Percentiles rank a stretch among this genome's conserved stretches.
phyloP scores from a whole-genome alignment of 1,140 invertebrate species.

The Cephus cinctus region DNA sequence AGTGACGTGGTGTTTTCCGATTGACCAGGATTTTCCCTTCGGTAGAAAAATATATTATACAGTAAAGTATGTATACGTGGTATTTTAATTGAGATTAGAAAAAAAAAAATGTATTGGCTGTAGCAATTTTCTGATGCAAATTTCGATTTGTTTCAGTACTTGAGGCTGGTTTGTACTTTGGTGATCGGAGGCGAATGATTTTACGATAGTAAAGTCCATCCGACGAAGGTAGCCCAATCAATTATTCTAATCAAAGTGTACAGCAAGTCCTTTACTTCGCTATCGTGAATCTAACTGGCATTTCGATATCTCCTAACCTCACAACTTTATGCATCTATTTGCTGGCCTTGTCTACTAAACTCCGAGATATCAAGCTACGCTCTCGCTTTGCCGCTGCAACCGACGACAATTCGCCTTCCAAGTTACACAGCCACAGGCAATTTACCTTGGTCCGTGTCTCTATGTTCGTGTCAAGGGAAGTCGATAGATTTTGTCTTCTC shows the following conservation, averaged over 20 bases:
- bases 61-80: too few species aligned
- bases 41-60: too few species aligned
- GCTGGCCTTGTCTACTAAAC: constrained; percentile 36
- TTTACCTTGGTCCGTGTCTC: constrained; percentile 6
- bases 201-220: too few species aligned
- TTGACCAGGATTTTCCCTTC: constrained; percentile 33
- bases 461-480: background rate
- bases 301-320: background rate
- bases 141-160: too few species aligned
- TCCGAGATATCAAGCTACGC: constrained; percentile 23
- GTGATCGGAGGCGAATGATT: too few species aligned
- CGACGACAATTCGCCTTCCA: constrained; percentile 38
- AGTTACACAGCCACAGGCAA: constrained; percentile 37
- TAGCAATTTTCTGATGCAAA: too few species aligned
- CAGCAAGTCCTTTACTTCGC: too few species aligned
- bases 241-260: too few species aligned
- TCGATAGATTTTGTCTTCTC: background rate
- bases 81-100: too few species aligned
- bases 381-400: constrained; percentile 37
- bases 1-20: constrained; percentile 31
- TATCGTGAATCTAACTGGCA: background rate
- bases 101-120: too few species aligned
- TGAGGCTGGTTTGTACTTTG: too few species aligned
- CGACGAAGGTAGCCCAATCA: too few species aligned
- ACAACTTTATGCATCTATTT: constrained; percentile 45